Base-by-base conservation (phyloP, 2,113 vertebrate genomes). In the Hoplias malabaricus region DNA sequence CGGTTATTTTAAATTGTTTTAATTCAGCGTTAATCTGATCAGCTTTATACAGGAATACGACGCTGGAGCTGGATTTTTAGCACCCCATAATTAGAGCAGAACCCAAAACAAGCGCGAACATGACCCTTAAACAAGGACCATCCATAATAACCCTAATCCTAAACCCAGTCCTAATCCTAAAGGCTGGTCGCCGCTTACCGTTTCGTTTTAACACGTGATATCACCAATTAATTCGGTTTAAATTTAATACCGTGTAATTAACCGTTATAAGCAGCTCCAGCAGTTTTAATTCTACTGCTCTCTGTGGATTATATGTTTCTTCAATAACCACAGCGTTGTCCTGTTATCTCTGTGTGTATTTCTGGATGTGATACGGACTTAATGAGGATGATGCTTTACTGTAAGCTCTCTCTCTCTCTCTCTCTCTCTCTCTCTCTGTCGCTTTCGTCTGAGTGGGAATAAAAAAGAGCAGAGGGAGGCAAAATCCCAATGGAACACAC, bases 301-400 rank as follows among this genome's bases (percentile, higher is more conserved):
- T 48, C 21, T 42, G 3, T 50, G 72, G 57, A 71, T 76, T 13
- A 56, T 21, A 43, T 19, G 36, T 19, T n/a, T 50, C 8, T 11
- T n/a, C 6, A 66, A 36, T 33, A 70, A n/a, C 19, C 68, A 63
- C 38, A 46, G 48, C 2, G n/a, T 14, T 46, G 13, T 46, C 42
- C 13, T 46, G 43, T 43, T 16, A 14, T 11, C 13, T n/a, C 4
- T 38, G 36, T 9, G 36, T 38, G 36, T 9, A 9, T 38, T 4
- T 38, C 4, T 38, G 72, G 9, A 56, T 42, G 69, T 78, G 65
- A 50, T 29, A 84, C 77, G 56, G 85, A 86, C 56, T 89, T 90
- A 88, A 91, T 91, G 89, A 90, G 89, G 87, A 88, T 71, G 86
- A 88, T 71, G 86, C 86, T 84, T 84, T 86, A 76, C 83, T 89